These are phyloP conservation scores for Parauchenoglanis punctatus DNA, from an alignment of 2,797 vertebrate genomes.

Conservation along the genomic window DNA sequence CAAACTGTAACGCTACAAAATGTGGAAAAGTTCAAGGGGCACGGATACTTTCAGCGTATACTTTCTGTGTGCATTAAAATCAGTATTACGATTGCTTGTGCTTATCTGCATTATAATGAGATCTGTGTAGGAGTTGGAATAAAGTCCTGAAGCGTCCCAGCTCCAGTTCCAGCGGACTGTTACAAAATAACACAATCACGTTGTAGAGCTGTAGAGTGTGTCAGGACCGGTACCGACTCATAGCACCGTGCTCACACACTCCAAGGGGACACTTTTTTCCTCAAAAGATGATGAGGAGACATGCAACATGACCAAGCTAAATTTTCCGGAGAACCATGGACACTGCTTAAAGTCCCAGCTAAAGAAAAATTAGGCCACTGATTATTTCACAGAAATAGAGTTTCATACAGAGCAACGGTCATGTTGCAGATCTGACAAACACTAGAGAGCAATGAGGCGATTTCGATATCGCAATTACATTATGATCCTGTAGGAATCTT, in stretches of 20 bases:
- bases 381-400: slow-evolving; percentile 30
- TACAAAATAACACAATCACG: background rate
- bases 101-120: slow-evolving; percentile 3
- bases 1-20: background rate
- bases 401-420: background rate
- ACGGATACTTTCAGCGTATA: background rate
- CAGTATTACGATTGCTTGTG: slow-evolving; percentile 9
- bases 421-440: background rate
- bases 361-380: background rate
- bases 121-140: slow-evolving; percentile 25
- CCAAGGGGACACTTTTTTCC: background rate
- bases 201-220: background rate
- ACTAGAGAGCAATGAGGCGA: background rate
- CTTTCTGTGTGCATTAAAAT: slow-evolving; percentile 8
- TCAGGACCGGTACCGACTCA: background rate
- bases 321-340: slow-evolving; percentile 32
- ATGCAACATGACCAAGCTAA: background rate
- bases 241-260: background rate
- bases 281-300: background rate
- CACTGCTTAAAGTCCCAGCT: background rate
- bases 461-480: background rate
- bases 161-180: background rate
- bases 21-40: background rate
- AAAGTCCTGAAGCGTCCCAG: background rate
- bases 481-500: background rate